A percentile compares a stretch with the other conserved stretches of the same genome.
phyloP scores from a whole-genome alignment of 2,113 vertebrate species.

The Anser cygnoides region DNA sequence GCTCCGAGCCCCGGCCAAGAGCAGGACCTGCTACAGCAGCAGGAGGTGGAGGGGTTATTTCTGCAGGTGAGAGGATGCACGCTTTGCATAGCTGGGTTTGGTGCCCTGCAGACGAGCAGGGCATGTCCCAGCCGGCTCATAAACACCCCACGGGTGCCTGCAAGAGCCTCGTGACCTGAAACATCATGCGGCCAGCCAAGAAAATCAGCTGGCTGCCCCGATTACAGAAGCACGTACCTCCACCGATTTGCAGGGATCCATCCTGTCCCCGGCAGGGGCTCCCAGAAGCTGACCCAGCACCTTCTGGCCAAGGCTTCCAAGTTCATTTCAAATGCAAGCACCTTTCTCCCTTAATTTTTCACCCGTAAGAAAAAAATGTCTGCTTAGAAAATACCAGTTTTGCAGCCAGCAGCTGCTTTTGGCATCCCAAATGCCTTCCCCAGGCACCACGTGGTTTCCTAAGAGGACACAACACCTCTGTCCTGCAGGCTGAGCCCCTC shows the following conservation, averaged over 20 bases:
- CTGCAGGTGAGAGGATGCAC: neutral
- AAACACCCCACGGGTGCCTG: no score
- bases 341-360: neutral
- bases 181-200: neutral
- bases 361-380: neutral
- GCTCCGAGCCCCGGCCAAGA: neutral
- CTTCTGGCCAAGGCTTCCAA: neutral
- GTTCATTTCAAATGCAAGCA: neutral
- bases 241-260: neutral
- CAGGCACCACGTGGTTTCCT: no score
- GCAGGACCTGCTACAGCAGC: neutral
- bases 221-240: neutral
- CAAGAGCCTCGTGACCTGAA: neutral
- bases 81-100: neutral
- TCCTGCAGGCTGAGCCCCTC: neutral
- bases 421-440: neutral
- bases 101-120: no score
- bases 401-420: neutral
- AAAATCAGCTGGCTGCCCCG: neutral
- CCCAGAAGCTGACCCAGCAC: neutral
- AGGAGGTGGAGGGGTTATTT: neutral
- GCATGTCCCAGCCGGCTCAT: no score
- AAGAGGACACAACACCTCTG: no score
- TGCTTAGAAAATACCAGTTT: neutral
- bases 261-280: rapidly evolving